Base-by-base conservation (phyloP, 2,113 vertebrate species). In the Corythornis madagascariensis region DNA sequence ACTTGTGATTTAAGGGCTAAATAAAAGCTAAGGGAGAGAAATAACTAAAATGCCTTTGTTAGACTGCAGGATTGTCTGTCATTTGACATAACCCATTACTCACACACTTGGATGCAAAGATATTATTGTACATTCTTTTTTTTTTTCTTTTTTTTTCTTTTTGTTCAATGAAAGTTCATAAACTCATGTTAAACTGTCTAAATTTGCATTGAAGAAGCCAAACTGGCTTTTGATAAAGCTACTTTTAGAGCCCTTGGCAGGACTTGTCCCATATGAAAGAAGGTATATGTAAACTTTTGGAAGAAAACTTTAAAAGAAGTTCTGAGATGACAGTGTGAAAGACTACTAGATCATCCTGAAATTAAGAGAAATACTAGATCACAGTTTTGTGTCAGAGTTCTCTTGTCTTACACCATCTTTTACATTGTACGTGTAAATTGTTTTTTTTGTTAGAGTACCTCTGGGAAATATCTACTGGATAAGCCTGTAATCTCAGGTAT, bases 401-500 rank as follows among this genome's bases (percentile, higher is more conserved):
- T 87, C 84, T 83, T 89, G 56, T 83, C 48, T 73, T 65, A 67
- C 14, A 13, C 8, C 3, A 4, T 83, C 64, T 45, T 56, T 92
- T 88, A 22, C 79, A 42, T 40, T 42, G 60, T 66, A 60, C 31
- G 2, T 59, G 14, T 89, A 73, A 92, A 89, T 45, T 60, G 71
- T 74, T 35, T 71, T 77, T 31, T 45, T 89, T 63, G 20, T 92
- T 91, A 91, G 11, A 59, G 69, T 26, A 55, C 83, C 60, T 86
- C 53, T 81, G 89, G 95, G 95, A 96, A 93, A 95, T 96, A 86
- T 88, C 52, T 21, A 12, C 29, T 69, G 75, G 72, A 86, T 93
- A 93, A 88, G 11, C 13, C 74, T 87, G 79, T 93, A 85, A 93
- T 83, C 57, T 89, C 72, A 38, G 82, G 67, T 93, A 93, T 96